Evolutionary conservation across 2,113 vertebrate genomes (phyloP).

Genomic region (Labeo rohita): DNA sequence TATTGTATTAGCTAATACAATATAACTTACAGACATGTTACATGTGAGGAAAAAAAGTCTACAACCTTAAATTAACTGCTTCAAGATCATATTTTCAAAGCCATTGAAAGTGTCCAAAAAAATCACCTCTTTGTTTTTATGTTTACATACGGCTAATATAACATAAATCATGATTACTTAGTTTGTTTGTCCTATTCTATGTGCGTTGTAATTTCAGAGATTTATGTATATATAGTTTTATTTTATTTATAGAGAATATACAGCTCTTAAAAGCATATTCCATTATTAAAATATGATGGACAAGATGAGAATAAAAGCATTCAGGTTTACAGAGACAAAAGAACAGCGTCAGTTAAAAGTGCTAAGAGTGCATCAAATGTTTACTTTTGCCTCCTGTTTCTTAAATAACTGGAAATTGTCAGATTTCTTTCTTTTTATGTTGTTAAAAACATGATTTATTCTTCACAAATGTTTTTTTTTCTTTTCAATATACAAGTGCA

Average conservation of each 20-base stretch:
- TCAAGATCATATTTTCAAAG: background rate
- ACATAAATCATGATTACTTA: slow-evolving; percentile 5
- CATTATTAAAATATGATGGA: slow-evolving; percentile 22
- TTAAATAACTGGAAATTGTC: background rate
- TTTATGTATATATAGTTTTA: slow-evolving; percentile 53
- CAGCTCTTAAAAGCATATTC: background rate
- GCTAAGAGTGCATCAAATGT: background rate
- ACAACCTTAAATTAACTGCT: background rate
- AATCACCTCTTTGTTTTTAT: background rate
- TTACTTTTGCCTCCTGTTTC: background rate
- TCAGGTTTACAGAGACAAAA: background rate
- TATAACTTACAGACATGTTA: slow-evolving; percentile 12
- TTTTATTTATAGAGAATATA: slow-evolving; percentile 53
- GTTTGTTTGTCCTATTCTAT: background rate
- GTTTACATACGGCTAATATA: slow-evolving; percentile 24
- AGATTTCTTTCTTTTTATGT: background rate
- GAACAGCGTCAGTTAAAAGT: slow-evolving; percentile 1
- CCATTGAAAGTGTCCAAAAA: background rate
- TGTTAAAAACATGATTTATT: background rate
- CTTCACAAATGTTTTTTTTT: background rate
- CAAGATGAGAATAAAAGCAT: background rate
- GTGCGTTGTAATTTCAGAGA: slow-evolving; percentile 28
- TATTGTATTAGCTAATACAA: background rate
- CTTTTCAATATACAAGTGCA: background rate
- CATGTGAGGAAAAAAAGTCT: background rate